Conservation (phyloP, 1,140 invertebrate genomes). For the Pararge aegeria region DNA sequence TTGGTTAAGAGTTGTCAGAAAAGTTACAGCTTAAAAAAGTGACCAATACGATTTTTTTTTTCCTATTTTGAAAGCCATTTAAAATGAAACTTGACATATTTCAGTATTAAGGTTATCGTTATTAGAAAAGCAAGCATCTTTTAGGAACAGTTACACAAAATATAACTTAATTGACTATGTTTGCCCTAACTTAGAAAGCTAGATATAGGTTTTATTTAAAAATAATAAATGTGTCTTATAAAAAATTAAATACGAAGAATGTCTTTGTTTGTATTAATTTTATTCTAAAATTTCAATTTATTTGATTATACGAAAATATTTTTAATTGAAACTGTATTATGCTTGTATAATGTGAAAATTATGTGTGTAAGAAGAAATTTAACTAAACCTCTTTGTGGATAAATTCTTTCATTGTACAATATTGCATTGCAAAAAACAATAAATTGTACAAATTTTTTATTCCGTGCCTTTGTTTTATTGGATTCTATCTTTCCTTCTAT, state of each 20-base stretch:
- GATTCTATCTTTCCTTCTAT: not conserved
- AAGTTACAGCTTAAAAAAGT: no score
- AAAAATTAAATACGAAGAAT: no score
- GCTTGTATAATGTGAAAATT: no score
- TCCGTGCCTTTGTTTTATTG: constrained; percentile 18
- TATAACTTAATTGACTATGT: not conserved
- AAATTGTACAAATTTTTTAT: constrained; percentile 54
- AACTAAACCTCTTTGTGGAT: not conserved
- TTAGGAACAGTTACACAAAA: constrained; percentile 3
- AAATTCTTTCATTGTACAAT: constrained; percentile 4
- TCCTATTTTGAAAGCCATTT: not conserved
- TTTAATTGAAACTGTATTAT: no score
- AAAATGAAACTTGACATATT: not conserved
- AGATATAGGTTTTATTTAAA: constrained; percentile 1
- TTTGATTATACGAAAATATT: no score
- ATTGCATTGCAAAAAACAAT: constrained; percentile 33
- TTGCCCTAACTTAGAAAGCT: not conserved
- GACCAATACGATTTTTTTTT: no score
- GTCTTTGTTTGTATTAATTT: no score
- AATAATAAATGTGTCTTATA: not conserved
- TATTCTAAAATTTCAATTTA: not conserved
- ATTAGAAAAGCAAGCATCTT: not conserved
- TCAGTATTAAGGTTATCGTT: not conserved
- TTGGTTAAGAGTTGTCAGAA: no score
- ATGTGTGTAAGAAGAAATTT: not conserved